Percentiles rank a stretch among this genome's conserved stretches.
phyloP scores from a whole-genome alignment of 2,888 invertebrate species.

The Amiota mariae region DNA sequence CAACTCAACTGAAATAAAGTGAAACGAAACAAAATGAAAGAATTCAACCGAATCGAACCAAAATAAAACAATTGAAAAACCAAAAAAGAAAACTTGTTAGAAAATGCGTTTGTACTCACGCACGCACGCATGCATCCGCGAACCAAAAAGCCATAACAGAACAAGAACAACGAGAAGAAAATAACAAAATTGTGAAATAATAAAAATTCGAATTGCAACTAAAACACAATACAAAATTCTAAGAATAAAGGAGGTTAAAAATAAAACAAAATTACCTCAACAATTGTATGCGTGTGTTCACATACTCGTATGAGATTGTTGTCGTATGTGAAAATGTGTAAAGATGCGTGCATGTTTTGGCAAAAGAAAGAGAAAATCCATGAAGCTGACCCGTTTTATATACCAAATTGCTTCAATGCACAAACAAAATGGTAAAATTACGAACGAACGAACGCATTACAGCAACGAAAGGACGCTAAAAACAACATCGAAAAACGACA shows the following conservation, averaged over 20 bases:
- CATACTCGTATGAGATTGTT: conserved; percentile 2
- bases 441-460: conserved; percentile 22
- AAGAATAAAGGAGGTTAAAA: background rate
- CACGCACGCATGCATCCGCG: background rate
- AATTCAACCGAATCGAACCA: conserved; percentile 8
- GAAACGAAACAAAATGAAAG: background rate
- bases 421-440: conserved; percentile 45
- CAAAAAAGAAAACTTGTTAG: background rate
- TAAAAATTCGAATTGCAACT: background rate
- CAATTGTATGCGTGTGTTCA: background rate
- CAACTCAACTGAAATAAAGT: background rate
- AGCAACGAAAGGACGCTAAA: conserved; percentile 3
- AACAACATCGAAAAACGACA: conserved; percentile 16
- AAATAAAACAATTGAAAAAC: background rate
- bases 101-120: background rate
- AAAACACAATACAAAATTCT: background rate
- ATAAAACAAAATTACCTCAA: background rate
- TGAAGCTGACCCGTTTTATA: conserved; percentile 64
- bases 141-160: background rate
- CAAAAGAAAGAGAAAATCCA: conserved; percentile 15
- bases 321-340: background rate
- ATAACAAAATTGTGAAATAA: conserved; percentile 2
- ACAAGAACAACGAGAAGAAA: conserved; percentile 14
- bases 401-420: conserved; percentile 64
- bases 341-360: background rate